These are phyloP conservation scores for Sycon ciliatum DNA, from an alignment of 37 sponge, comb jelly and placozoan genomes.

Conservation along the genomic window DNA sequence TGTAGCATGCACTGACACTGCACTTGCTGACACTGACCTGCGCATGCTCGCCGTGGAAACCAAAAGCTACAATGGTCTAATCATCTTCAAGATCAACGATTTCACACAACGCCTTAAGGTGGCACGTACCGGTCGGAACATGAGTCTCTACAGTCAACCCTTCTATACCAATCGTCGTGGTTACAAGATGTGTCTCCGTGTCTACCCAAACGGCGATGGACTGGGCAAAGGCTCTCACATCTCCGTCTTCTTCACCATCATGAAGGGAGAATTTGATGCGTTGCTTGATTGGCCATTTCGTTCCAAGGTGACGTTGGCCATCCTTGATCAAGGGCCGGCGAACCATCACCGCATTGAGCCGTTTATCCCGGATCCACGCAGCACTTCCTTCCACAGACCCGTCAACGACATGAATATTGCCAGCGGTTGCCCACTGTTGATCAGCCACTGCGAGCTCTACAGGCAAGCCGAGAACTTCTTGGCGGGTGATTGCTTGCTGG, in stretches of 20 bases:
- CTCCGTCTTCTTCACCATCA: slow-evolving; percentile 61
- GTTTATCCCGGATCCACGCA: slow-evolving; percentile 53
- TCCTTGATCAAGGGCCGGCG: slow-evolving; percentile 45
- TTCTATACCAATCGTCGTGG: slow-evolving; percentile 60
- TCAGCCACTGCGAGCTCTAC: no score
- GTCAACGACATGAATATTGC: slow-evolving; percentile 76
- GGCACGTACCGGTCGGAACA: slow-evolving; percentile 45
- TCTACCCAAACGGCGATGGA: slow-evolving; percentile 67
- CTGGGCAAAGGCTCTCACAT: slow-evolving; percentile 56
- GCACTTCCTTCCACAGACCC: slow-evolving; percentile 58
- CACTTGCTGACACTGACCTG: slow-evolving; percentile 40
- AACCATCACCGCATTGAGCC: slow-evolving; percentile 41
- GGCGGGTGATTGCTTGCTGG: no score
- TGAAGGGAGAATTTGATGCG: slow-evolving; percentile 56
- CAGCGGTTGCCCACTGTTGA: slow-evolving; percentile 33
- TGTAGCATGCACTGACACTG: no score
- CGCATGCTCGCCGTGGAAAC: slow-evolving; percentile 54
- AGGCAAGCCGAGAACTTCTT: no score
- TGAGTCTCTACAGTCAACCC: slow-evolving; percentile 55
- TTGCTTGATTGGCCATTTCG: slow-evolving; percentile 59
- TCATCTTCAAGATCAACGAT: slow-evolving; percentile 61
- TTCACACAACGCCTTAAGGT: slow-evolving; percentile 37
- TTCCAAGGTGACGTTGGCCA: slow-evolving; percentile 51
- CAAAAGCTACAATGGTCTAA: slow-evolving; percentile 48
- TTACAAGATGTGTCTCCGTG: slow-evolving; percentile 67